A percentile compares a stretch with the other conserved stretches of the same genome.
Conservation (phyloP, 2,113 vertebrate species). For the Hippocampus mohnikei region DNA sequence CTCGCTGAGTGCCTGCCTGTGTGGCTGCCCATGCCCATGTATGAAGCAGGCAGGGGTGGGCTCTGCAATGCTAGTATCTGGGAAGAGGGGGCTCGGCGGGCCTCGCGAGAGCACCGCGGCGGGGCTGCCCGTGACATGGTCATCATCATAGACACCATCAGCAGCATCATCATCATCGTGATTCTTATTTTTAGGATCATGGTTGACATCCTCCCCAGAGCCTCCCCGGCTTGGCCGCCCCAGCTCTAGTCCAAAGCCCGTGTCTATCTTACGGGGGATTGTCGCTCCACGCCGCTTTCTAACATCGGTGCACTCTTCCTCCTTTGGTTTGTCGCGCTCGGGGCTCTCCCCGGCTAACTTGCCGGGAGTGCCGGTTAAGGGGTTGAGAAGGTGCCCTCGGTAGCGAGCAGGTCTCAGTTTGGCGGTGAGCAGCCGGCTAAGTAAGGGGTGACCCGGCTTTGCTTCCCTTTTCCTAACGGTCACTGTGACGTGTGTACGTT, state of each 20-base stretch:
- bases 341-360: constrained; percentile 36
- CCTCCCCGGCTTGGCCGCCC: constrained; percentile 47
- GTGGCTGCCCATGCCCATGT: constrained; percentile 71
- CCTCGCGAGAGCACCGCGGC: constrained; percentile 61
- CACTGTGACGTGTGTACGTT: constrained; percentile 62
- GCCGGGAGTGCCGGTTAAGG: constrained; percentile 40
- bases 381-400: constrained; percentile 41
- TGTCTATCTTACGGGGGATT: constrained; percentile 42
- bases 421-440: constrained; percentile 75
- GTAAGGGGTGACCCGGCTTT: constrained; percentile 70
- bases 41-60: constrained; percentile 67
- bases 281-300: constrained; percentile 50
- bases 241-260: constrained; percentile 57
- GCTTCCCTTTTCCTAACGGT: constrained; percentile 68
- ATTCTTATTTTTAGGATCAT: constrained; percentile 49
- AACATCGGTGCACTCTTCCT: constrained; percentile 31
- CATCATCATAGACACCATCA: constrained; percentile 55
- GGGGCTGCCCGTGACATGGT: constrained; percentile 67
- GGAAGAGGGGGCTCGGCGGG: constrained; percentile 70
- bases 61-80: constrained; percentile 74
- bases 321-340: constrained; percentile 24
- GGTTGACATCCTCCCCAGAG: constrained; percentile 63
- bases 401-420: constrained; percentile 62
- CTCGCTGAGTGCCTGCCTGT: constrained; percentile 74
- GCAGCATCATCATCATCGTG: constrained; percentile 25